Percentiles rank a stretch among this genome's conserved stretches.
phyloP scores from a whole-genome alignment of 2,797 vertebrate species.

The Chiloscyllium punctatum region DNA sequence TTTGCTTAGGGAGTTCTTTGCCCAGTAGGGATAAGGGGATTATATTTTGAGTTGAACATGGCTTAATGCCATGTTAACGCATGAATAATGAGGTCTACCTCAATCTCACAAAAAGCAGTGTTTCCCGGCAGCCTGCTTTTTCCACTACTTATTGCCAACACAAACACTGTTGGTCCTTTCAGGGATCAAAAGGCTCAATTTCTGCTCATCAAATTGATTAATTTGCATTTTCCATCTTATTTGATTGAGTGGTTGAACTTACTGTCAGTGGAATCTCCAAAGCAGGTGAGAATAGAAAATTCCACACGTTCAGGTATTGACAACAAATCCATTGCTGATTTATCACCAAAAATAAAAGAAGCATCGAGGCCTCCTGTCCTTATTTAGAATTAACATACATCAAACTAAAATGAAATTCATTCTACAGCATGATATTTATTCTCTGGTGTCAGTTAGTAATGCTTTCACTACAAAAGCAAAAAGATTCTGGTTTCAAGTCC shows the following conservation, averaged over 20 bases:
- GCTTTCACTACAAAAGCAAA: background rate
- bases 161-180: background rate
- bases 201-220: conserved; percentile 15
- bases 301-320: no score
- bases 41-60: conserved; percentile 5
- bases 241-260: background rate
- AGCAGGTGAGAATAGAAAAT: background rate
- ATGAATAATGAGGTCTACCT: conserved; percentile 23
- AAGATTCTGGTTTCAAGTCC: background rate
- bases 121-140: conserved; percentile 5
- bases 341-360: background rate
- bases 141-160: background rate
- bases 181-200: conserved; percentile 4
- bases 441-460: background rate
- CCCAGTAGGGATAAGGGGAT: background rate
- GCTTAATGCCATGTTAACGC: conserved; percentile 22
- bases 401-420: background rate
- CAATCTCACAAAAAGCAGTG: background rate
- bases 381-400: background rate
- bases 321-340: background rate
- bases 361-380: background rate
- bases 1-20: background rate
- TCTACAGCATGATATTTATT: background rate
- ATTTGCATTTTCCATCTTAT: background rate
- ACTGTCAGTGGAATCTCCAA: background rate